Evolutionary conservation across 2,113 vertebrate species (phyloP).

Genomic region (Cololabis saira): DNA sequence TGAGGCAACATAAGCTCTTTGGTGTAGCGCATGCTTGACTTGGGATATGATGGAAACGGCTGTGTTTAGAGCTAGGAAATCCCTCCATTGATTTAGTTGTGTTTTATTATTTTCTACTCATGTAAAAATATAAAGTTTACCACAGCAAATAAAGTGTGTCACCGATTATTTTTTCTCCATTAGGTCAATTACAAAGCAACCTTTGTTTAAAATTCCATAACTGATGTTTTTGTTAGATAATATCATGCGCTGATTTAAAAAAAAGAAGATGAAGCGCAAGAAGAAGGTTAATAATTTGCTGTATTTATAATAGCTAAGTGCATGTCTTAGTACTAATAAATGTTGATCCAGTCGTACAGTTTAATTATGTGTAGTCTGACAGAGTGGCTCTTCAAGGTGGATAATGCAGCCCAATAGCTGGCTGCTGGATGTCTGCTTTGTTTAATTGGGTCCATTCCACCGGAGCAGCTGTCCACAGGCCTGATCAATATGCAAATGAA

Average conservation of each 20-base stretch:
- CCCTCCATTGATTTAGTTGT: constrained; percentile 23
- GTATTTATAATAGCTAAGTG: not conserved
- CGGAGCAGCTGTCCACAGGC: constrained; percentile 29
- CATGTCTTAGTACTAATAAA: not conserved
- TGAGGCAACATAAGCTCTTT: constrained; percentile 57
- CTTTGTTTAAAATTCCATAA: no score
- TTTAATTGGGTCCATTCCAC: constrained; percentile 59
- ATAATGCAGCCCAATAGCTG: constrained; percentile 18
- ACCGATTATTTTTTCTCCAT: constrained; percentile 68
- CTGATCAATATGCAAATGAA: constrained; percentile 53
- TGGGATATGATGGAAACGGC: constrained; percentile 19
- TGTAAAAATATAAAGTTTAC: constrained; percentile 65
- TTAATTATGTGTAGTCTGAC: no score
- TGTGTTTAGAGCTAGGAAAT: constrained; percentile 22
- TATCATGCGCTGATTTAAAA: constrained; percentile 38
- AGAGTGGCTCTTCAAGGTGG: constrained; percentile 9
- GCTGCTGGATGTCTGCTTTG: constrained; percentile 7
- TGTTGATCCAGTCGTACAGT: constrained; percentile 25
- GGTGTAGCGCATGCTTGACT: constrained; percentile 24
- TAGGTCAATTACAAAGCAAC: constrained; percentile 40
- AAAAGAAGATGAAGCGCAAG: not conserved
- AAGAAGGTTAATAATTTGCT: no score
- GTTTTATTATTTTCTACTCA: constrained; percentile 53
- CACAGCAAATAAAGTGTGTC: constrained; percentile 59
- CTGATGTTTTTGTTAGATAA: no score